These are phyloP conservation scores for Leptopilina clavipes DNA, from an alignment of 1,140 invertebrate species.

Conservation along the genomic window DNA sequence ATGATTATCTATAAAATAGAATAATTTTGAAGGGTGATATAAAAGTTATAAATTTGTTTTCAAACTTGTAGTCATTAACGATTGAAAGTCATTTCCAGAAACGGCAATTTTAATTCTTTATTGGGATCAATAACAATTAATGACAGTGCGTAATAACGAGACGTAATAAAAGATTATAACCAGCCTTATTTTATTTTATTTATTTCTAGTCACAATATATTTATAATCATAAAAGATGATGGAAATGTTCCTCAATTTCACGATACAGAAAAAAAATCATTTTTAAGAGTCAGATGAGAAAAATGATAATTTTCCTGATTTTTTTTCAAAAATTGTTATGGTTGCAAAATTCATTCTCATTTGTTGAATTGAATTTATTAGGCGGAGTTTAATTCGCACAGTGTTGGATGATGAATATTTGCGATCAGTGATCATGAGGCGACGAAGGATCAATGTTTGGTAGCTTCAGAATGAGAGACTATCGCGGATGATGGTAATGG, in stretches of 20 bases:
- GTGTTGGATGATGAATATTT: conserved; percentile 18
- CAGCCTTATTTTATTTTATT: neutral
- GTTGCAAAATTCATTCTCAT: conserved; percentile 16
- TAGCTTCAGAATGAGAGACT: conserved; percentile 12
- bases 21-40: no score
- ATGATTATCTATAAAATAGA: no score
- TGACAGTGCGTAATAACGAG: neutral
- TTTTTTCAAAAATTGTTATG: no score
- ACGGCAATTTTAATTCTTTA: no score
- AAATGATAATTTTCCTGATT: conserved; percentile 15
- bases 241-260: no score
- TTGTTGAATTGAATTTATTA: conserved; percentile 14
- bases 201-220: neutral
- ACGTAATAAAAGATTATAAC: neutral
- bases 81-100: no score
- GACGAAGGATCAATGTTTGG: conserved; percentile 25
- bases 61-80: no score
- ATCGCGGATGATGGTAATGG: conserved; percentile 54
- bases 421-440: conserved; percentile 8
- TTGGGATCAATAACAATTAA: neutral
- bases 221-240: conserved; percentile 21
- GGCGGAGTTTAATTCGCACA: neutral
- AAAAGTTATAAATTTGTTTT: no score
- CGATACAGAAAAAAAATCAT: no score
- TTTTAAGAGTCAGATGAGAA: no score